Evolutionary conservation across 2,888 invertebrate species (phyloP).

Genomic region (Listrodromus nycthemerus): DNA sequence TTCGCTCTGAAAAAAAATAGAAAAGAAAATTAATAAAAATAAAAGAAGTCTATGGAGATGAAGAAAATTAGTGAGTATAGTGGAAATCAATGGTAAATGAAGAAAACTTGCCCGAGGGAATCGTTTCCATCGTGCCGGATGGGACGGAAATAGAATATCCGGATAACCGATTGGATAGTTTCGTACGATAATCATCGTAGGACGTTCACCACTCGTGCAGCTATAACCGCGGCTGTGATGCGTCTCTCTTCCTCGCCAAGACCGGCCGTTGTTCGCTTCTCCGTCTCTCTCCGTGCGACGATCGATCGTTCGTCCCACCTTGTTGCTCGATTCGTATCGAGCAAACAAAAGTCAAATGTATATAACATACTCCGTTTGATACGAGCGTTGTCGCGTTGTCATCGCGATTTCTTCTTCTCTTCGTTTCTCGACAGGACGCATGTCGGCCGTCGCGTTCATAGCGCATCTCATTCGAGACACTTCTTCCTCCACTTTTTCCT

Average conservation of each 20-base stretch:
- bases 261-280: conserved; percentile 2
- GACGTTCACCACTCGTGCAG: conserved; percentile 51
- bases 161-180: conserved; percentile 41
- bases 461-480: not conserved
- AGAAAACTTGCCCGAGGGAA: not conserved
- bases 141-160: conserved; percentile 43
- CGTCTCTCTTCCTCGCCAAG: not conserved
- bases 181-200: conserved; percentile 45
- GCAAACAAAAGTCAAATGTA: conserved; percentile 75
- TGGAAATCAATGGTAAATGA: not conserved
- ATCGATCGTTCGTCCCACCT: conserved; percentile 53
- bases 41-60: no score
- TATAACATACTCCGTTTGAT: not conserved
- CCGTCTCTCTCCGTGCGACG: conserved; percentile 7
- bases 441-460: not conserved
- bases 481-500: not conserved
- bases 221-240: conserved; percentile 37
- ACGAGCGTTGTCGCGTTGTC: conserved; percentile 2
- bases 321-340: conserved; percentile 76
- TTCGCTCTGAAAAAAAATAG: no score
- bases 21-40: not conserved
- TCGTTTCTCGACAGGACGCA: not conserved
- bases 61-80: not conserved
- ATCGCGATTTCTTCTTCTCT: conserved; percentile 19
- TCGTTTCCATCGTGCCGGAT: not conserved